Evolutionary conservation across 2,888 invertebrate species (phyloP).

Genomic region (Chromoteleia sp.): DNA sequence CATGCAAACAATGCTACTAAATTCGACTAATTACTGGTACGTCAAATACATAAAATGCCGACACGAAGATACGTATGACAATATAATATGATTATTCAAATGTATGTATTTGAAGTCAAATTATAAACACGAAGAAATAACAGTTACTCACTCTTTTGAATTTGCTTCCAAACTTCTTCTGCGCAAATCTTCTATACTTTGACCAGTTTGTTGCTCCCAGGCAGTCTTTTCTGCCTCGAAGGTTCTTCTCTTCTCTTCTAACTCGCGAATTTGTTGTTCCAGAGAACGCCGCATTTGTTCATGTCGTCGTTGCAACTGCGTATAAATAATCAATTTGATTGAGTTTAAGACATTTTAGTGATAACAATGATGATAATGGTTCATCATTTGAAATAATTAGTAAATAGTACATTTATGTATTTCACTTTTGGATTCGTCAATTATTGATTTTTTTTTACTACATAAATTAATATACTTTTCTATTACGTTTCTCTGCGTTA

Average conservation of each 20-base stretch:
- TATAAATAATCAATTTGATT: slow-evolving; percentile 24
- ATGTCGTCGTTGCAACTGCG: slow-evolving; percentile 93
- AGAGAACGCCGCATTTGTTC: slow-evolving; percentile 92
- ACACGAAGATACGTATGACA: no score
- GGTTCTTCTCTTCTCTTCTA: slow-evolving; percentile 94
- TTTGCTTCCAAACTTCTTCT: slow-evolving; percentile 95
- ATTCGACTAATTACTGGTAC: slow-evolving; percentile 1
- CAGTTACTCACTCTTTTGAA: slow-evolving; percentile 91
- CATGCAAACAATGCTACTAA: slow-evolving; percentile 45
- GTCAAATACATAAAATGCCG: slow-evolving; percentile 27
- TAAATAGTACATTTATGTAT: no score
- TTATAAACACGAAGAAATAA: neutral
- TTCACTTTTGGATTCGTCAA: no score
- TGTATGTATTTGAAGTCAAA: slow-evolving; percentile 13
- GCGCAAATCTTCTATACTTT: slow-evolving; percentile 95
- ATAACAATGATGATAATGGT: no score
- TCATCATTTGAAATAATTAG: slow-evolving; percentile 30
- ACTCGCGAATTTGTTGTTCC: slow-evolving; percentile 95
- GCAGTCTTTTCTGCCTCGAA: slow-evolving; percentile 93
- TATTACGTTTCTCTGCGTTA: no score
- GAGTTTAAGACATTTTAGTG: no score
- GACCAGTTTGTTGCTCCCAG: slow-evolving; percentile 96
- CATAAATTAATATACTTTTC: no score
- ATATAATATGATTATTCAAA: no score
- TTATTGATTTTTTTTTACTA: no score